These are phyloP conservation scores for Magallana ariakensis DNA, from an alignment of 1,140 invertebrate species.

Conservation along the genomic window DNA sequence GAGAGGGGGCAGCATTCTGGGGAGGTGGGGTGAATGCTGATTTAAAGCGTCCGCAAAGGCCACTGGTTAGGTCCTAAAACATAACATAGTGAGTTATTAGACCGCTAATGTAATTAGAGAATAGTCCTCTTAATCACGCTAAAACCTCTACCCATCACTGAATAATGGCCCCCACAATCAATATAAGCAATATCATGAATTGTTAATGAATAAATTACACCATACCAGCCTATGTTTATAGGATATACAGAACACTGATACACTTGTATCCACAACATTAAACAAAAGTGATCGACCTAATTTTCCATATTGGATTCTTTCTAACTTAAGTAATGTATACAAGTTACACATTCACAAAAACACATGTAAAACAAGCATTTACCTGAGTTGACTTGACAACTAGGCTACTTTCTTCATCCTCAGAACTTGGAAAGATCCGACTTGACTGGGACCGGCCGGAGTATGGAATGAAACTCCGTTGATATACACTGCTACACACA, in stretches of 20 bases:
- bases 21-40: slow-evolving; percentile 72
- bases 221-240: slow-evolving; percentile 1
- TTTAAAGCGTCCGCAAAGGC: slow-evolving; percentile 57
- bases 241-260: neutral
- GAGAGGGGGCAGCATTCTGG: slow-evolving; percentile 58
- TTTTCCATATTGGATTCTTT: no score
- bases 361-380: slow-evolving; percentile 23
- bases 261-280: slow-evolving; percentile 13
- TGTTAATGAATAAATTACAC: slow-evolving; percentile 4
- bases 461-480: slow-evolving; percentile 66
- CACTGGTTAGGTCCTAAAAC: slow-evolving; percentile 62
- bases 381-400: slow-evolving; percentile 69
- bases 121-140: neutral
- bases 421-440: slow-evolving; percentile 66
- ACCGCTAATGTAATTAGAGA: neutral
- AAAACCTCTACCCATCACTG: neutral
- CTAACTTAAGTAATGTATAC: no score
- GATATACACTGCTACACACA: slow-evolving; percentile 56
- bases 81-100: slow-evolving; percentile 18
- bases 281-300: neutral
- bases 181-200: slow-evolving; percentile 18
- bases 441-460: slow-evolving; percentile 60
- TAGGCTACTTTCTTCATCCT: slow-evolving; percentile 70
- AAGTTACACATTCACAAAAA: no score
- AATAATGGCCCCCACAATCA: neutral